Evolutionary conservation across 2,113 vertebrate genomes (phyloP).

Genomic region (Bubo bubo): DNA sequence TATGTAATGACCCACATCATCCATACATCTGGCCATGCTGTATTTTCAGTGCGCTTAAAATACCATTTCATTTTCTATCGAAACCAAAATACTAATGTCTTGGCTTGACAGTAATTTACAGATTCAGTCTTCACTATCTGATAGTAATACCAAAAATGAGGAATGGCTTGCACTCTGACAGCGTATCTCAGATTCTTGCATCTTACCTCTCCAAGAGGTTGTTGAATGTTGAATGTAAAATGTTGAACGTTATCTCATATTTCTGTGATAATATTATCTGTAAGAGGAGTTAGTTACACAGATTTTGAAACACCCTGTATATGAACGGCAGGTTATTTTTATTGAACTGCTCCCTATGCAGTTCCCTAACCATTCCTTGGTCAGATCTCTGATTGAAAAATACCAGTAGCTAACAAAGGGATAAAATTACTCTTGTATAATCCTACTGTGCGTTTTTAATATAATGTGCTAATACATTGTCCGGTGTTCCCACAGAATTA

Average conservation of each 20-base stretch:
- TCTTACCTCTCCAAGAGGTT: not conserved
- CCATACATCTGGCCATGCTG: not conserved
- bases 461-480: slow-evolving; percentile 27
- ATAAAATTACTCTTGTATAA: slow-evolving; percentile 41
- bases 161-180: not conserved
- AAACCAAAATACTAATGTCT: not conserved
- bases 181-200: not conserved
- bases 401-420: slow-evolving; percentile 26
- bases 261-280: not conserved
- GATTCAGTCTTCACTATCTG: not conserved
- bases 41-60: not conserved
- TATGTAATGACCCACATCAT: not conserved
- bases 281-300: not conserved
- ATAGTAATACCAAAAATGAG: slow-evolving; percentile 6
- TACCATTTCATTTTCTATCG: not conserved
- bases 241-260: not conserved
- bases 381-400: slow-evolving; percentile 22
- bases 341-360: slow-evolving; percentile 3
- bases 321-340: slow-evolving; percentile 27
- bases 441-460: slow-evolving; percentile 28
- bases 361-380: not conserved
- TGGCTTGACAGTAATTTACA: slow-evolving; percentile 25
- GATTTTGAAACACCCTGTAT: not conserved
- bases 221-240: not conserved
- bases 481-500: slow-evolving; percentile 32